Base-by-base conservation (phyloP, 2,797 vertebrate genomes). In the Halcyon leucocephala region DNA sequence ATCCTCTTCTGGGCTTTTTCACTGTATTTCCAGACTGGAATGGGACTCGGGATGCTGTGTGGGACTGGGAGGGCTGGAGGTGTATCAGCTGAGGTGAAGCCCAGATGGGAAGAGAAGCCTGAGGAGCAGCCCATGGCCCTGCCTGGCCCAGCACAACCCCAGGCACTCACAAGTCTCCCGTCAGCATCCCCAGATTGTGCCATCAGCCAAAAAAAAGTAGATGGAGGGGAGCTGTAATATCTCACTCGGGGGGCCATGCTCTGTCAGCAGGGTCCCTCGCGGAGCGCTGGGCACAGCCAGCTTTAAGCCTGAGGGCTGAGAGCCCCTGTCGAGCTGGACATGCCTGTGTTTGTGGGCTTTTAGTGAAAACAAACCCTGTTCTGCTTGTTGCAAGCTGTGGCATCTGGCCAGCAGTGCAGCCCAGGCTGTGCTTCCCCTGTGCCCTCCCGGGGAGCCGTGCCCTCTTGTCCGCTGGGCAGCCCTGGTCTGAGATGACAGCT, bases 371-470 rank as follows among this genome's bases (percentile, higher is more conserved):
- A 33, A 11, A 55, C 2, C 12, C 65, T 44, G 9, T 12, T 8
- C 24, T 48, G 67, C 58, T 33, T 49, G 15, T 49, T 77, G 70
- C 52, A 14, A 25, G 76, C 41, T 72, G 82, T 49, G 73, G 48
- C 71, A 42, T 25, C 58, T 57, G 82, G 51, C 57, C 78, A 60
- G 73, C 0, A 0, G 22, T 55, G 71, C 67, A 71, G 52, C 70
- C 33, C 0, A 0, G 35, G 48, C 49, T 84, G 74, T 44, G 74
- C 51, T 73, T 44, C 67, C 67, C 62, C 58, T 31, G 41, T 60
- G 83, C n/a, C 57, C n/a, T 42, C 49, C 22, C 0, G 0, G 8
- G 33, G 26, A 15, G 7, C 41, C 0, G 0, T 42, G 24, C 41
- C 65, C 42, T 80, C 64, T 29, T 14, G 16, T 31, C 55, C 61